phyloP scores from a whole-genome alignment of 2,113 vertebrate genomes.

The Bungarus multicinctus region DNA sequence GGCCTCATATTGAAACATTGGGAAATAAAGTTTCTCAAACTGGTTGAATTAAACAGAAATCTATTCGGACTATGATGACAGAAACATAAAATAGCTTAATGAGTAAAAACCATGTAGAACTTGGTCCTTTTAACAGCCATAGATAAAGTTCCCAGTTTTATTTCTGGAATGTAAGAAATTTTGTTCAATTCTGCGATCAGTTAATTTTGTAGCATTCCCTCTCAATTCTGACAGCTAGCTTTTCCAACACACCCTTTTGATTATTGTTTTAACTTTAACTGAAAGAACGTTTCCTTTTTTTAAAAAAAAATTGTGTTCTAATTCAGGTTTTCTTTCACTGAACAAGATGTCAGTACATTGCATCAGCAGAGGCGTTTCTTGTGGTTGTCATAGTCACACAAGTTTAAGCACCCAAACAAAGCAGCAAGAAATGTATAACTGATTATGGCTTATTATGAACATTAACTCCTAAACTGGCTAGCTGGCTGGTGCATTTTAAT shows the following conservation, averaged over 20 bases:
- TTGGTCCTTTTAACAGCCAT: not conserved
- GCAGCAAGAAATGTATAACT: constrained; percentile 47
- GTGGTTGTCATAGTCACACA: constrained; percentile 66
- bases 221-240: not conserved
- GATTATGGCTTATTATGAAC: constrained; percentile 28
- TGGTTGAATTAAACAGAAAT: not conserved
- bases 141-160: not conserved
- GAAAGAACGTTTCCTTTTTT: not conserved
- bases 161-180: not conserved
- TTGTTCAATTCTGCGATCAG: not conserved
- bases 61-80: not conserved
- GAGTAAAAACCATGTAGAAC: not conserved
- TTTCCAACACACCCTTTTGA: not conserved
- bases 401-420: constrained; percentile 64
- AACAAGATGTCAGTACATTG: constrained; percentile 56
- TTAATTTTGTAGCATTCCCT: not conserved
- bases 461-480: constrained; percentile 36
- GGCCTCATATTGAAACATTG: not conserved
- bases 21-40: not conserved
- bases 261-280: not conserved
- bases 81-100: not conserved
- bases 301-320: not conserved
- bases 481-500: not conserved
- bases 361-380: constrained; percentile 53
- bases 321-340: constrained; percentile 16